Base-by-base conservation (phyloP, 2,888 invertebrate species). In the Tridacna crocea region DNA sequence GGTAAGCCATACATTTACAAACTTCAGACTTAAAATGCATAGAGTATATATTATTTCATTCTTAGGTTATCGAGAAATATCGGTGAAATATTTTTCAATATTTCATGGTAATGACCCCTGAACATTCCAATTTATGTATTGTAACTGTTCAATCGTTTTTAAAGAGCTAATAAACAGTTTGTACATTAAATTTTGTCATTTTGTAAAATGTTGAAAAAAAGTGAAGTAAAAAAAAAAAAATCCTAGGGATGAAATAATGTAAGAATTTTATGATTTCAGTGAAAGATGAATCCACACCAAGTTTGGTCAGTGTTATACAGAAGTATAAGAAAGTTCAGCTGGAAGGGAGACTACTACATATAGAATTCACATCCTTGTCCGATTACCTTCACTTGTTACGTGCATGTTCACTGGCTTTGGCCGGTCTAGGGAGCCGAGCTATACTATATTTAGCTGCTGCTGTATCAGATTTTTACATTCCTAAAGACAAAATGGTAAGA, bases 401-500 rank as follows among this genome's bases (percentile, higher is more conserved):
- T 85, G 97, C 97, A 19, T 96, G 97, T 26, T 97, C 98, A 91
- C 97, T 97, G 94, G 96, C 96, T 87, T 95, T 99, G 82, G 96
- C 96, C 17, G 94, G 95, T 66, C 95, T 97, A 72, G 96, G 96
- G 12, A 94, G 96, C 0, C 95, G 95, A 48, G 97, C 97, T 0
- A 94, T 99, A 90, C 95, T 99, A n/a, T 99, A 98, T 94, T 96
- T 99, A 77, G 99, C 99, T 24, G 99, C 99, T 0, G 99, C 99
- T 6, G 99, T 99, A 0, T 99, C 99, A 0, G 99, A 99, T 95
- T 99, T 99, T 95, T 99, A 99, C 95, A 96, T 99, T 94, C 99
- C 99, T 68, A 96, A 97, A 88, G 96, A 97, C 93, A 96, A 98
- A 95, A 97, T 99, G 97, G 98, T 98, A 95, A 95, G 72, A 26